Conservation (phyloP, 2,888 invertebrate genomes). For the Drosophila meridionalis region DNA sequence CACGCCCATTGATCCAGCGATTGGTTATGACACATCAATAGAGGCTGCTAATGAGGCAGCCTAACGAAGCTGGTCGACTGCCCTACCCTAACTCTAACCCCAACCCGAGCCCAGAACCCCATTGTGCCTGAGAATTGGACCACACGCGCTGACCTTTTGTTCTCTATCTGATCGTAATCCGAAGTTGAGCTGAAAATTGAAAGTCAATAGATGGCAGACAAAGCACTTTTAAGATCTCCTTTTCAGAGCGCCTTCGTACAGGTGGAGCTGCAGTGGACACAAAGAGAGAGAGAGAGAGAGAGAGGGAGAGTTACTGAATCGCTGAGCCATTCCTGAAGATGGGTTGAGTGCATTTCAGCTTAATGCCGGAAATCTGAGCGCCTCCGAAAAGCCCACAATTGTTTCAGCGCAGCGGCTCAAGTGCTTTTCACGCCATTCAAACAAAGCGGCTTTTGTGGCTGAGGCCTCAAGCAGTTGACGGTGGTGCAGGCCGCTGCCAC, state of each 20-base stretch:
- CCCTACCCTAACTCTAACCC: slow-evolving; percentile 4
- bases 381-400: slow-evolving; percentile 50
- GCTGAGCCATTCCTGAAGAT: slow-evolving; percentile 25
- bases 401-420: slow-evolving; percentile 55
- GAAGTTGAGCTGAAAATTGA: slow-evolving; percentile 25
- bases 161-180: slow-evolving; percentile 24
- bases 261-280: slow-evolving; percentile 21
- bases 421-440: slow-evolving; percentile 72
- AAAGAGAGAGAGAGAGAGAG: slow-evolving; percentile 26
- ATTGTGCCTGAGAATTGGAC: slow-evolving; percentile 37
- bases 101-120: slow-evolving; percentile 8
- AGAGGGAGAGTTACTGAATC: slow-evolving; percentile 18
- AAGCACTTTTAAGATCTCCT: slow-evolving; percentile 23
- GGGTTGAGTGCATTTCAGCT: slow-evolving; percentile 56
- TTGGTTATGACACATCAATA: slow-evolving; percentile 31
- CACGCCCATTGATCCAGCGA: slow-evolving; percentile 11
- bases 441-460: slow-evolving; percentile 70
- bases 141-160: slow-evolving; percentile 44
- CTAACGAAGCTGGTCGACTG: slow-evolving; percentile 48
- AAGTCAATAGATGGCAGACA: slow-evolving; percentile 37
- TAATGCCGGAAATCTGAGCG: slow-evolving; percentile 61
- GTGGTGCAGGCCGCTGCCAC: slow-evolving; percentile 1
- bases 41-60: slow-evolving; percentile 39
- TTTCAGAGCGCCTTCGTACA: slow-evolving; percentile 11
- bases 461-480: slow-evolving; percentile 2